phyloP scores from a whole-genome alignment of 2,113 vertebrate genomes.

The Hydrolagus affinis region DNA sequence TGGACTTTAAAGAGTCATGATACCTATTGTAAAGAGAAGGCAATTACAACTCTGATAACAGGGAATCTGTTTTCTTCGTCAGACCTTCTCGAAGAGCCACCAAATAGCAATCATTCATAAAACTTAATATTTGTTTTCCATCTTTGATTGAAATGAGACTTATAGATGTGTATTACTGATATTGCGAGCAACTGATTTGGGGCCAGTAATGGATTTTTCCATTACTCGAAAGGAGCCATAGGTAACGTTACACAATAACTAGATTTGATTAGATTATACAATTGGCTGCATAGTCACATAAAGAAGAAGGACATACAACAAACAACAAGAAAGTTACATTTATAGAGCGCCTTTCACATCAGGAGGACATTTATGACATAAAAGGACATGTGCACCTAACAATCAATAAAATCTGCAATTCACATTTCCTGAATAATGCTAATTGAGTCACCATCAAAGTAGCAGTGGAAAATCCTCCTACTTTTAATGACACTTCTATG shows the following conservation, averaged over 20 bases:
- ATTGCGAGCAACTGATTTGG: background rate
- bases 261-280: background rate
- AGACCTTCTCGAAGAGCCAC: background rate
- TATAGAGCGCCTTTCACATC: background rate
- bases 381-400: background rate
- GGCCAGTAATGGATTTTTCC: background rate
- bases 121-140: no score
- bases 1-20: no score
- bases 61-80: background rate
- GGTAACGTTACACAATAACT: background rate
- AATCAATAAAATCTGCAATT: background rate
- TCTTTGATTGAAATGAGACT: background rate
- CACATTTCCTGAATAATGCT: background rate
- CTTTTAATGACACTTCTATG: background rate
- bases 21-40: no score
- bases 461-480: background rate
- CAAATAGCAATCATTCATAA: no score
- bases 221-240: background rate
- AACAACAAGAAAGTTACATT: background rate
- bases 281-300: no score
- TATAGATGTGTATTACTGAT: background rate
- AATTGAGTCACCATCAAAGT: background rate
- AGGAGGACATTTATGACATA: background rate
- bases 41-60: background rate
- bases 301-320: background rate